Conservation (phyloP, 92 coral and sea anemone genomes). For the Porites cylindrica region DNA sequence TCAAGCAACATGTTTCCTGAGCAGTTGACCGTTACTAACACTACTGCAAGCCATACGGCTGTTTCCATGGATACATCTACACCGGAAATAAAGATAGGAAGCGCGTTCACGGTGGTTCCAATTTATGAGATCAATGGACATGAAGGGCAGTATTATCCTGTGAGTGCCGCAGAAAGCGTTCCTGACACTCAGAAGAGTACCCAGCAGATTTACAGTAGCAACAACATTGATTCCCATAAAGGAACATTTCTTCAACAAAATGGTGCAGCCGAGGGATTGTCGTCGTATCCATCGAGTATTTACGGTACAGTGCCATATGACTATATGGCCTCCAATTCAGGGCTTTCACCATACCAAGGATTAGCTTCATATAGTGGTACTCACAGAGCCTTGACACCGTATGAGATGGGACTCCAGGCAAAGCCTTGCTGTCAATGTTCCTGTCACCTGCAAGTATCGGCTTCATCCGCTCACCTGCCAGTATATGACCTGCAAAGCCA, state of each 20-base stretch:
- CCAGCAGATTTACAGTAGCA: not conserved
- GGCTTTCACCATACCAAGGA: constrained; percentile 3
- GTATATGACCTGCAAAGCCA: constrained; percentile 28
- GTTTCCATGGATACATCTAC: not conserved
- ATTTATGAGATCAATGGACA: constrained; percentile 21
- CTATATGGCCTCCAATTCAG: constrained; percentile 5
- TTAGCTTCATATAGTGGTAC: not conserved
- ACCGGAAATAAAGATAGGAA: constrained; percentile 11
- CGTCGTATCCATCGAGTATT: constrained; percentile 9
- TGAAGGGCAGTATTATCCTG: constrained; percentile 21
- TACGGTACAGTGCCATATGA: constrained; percentile 21
- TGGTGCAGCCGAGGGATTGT: constrained; percentile 4
- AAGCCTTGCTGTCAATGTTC: constrained; percentile 30
- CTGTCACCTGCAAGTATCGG: constrained; percentile 8
- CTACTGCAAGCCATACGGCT: not conserved
- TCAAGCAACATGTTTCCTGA: not conserved
- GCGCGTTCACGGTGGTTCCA: constrained; percentile 22
- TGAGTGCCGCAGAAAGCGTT: not conserved
- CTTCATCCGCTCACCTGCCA: constrained; percentile 13
- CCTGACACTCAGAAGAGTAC: not conserved
- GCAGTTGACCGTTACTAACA: not conserved
- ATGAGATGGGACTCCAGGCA: constrained; percentile 12
- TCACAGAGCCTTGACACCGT: constrained; percentile 29
- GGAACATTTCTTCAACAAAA: not conserved
- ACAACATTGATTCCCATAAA: not conserved